Base-by-base conservation (phyloP, 2,113 vertebrate genomes). In the Typhlomys cinereus region DNA sequence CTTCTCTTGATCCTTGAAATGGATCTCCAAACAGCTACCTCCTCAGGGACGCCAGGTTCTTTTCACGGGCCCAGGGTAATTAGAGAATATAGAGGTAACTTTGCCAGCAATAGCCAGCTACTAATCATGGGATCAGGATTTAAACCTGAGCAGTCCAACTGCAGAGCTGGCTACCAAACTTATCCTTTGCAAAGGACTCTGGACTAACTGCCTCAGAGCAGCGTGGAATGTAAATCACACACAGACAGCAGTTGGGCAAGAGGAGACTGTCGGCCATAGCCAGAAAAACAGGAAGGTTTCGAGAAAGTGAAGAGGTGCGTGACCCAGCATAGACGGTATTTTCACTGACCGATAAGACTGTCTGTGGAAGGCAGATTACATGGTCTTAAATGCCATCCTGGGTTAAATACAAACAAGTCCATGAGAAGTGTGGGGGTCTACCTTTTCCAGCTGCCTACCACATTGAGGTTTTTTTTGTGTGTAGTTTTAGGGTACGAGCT, bases 251-350 rank as follows among this genome's bases (percentile, higher is more conserved):
- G 15, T n/a, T 50, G 50, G 34, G 39, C 20, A 36, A 41, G 36
- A 29, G 25, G 76, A 79, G 52, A 79, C 50, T 78, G 34, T 23
- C 50, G 76, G 17, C n/a, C 50, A 78, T 21, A 50, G 18, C 61
- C 14, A 48, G 50, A 54, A 83, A 27, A 84, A 48, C 44, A 66
- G 71, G 59, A 9, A 11, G 48, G 50, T 39, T 27, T 41, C 10
- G 27, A 25, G 67, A 13, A 57, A 23, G 44, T 8, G 62, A 64
- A 36, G 29, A 5, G 44, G 57, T 12, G 0, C 48, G 36, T 44
- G 64, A 29, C 2, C 52, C 87, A 67, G 17, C 0, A 2, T 1
- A 7, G 3, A 36, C 18, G 48, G 1, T 34, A 5, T 41, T n/a
- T 62, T 79, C 80, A 7, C 3, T 41, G 21, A 48, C 34, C 64